Percentiles rank a stretch among this genome's conserved stretches.
Evolutionary conservation across 2,797 vertebrate genomes (phyloP).

Genomic region (Chelon auratus): DNA sequence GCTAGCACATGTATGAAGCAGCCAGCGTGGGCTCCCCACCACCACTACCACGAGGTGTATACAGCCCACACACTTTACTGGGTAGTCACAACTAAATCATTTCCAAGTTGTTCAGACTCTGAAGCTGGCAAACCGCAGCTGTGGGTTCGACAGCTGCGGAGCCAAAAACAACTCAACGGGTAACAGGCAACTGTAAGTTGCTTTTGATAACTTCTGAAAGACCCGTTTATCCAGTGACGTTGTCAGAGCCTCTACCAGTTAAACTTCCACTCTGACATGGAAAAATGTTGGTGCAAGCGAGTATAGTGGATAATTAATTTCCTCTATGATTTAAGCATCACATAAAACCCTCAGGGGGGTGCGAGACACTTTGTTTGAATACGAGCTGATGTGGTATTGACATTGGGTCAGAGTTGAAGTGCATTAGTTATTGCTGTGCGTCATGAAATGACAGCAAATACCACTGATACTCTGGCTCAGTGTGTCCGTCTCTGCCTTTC

Average conservation of each 20-base stretch:
- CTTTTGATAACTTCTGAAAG: constrained; percentile 76
- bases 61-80: constrained; percentile 62
- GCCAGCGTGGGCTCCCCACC: constrained; percentile 53
- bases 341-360: constrained; percentile 50
- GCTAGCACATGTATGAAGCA: constrained; percentile 76
- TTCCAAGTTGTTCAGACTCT: constrained; percentile 70
- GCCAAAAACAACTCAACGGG: constrained; percentile 78
- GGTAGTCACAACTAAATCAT: constrained; percentile 70
- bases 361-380: constrained; percentile 60
- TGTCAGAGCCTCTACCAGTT: constrained; percentile 62
- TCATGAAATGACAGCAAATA: constrained; percentile 75
- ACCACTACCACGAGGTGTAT: constrained; percentile 38
- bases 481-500: constrained; percentile 44
- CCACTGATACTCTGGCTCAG: constrained; percentile 52
- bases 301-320: constrained; percentile 69
- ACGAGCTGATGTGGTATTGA: constrained; percentile 75
- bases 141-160: constrained; percentile 49
- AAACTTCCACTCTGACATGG: constrained; percentile 69
- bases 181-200: constrained; percentile 73
- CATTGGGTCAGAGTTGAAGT: constrained; percentile 78
- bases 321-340: constrained; percentile 59
- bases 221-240: constrained; percentile 61
- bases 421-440: constrained; percentile 73
- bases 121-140: constrained; percentile 72
- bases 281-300: constrained; percentile 75